phyloP scores from a whole-genome alignment of 2,888 invertebrate genomes.

The Drosophila anomelani region DNA sequence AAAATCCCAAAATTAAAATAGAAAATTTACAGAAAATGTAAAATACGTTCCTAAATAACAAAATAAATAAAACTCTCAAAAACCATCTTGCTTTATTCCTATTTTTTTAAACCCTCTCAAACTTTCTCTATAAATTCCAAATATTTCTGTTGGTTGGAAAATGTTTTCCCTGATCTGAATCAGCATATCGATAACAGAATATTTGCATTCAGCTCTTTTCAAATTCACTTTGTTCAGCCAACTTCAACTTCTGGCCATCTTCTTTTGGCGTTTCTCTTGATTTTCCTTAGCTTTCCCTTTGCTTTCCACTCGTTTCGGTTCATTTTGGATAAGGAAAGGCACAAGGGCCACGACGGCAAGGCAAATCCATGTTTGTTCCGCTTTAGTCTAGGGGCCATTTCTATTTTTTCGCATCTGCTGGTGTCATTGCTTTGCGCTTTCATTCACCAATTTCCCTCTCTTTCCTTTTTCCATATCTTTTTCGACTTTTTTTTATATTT shows the following conservation, averaged over 20 bases:
- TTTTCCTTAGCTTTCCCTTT: constrained; percentile 1
- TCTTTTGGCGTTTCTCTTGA: neutral
- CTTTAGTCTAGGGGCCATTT: constrained; percentile 25
- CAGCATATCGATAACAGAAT: constrained; percentile 23
- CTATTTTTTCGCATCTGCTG: constrained; percentile 30
- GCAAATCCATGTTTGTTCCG: constrained; percentile 30
- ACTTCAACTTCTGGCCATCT: constrained; percentile 26
- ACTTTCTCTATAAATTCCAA: constrained; percentile 1
- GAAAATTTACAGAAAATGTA: neutral
- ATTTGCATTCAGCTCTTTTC: constrained; percentile 36
- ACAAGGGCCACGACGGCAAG: constrained; percentile 8
- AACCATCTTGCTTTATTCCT: neutral
- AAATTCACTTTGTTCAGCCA: constrained; percentile 35
- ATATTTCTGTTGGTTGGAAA: neutral
- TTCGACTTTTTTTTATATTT: constrained; percentile 8
- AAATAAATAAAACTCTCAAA: neutral
- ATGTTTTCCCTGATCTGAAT: neutral
- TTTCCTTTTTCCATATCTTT: constrained; percentile 9
- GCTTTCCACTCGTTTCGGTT: constrained; percentile 12
- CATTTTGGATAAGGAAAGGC: constrained; percentile 13
- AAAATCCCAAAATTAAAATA: neutral
- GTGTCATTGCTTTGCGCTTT: constrained; percentile 40
- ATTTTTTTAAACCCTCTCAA: neutral
- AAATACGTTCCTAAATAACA: neutral
- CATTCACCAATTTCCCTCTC: constrained; percentile 21